Percentiles rank a stretch among this genome's conserved stretches.
These are phyloP conservation scores for Drosophila pseudoananassae DNA, from an alignment of 1,140 invertebrate species.

Conservation along the genomic window DNA sequence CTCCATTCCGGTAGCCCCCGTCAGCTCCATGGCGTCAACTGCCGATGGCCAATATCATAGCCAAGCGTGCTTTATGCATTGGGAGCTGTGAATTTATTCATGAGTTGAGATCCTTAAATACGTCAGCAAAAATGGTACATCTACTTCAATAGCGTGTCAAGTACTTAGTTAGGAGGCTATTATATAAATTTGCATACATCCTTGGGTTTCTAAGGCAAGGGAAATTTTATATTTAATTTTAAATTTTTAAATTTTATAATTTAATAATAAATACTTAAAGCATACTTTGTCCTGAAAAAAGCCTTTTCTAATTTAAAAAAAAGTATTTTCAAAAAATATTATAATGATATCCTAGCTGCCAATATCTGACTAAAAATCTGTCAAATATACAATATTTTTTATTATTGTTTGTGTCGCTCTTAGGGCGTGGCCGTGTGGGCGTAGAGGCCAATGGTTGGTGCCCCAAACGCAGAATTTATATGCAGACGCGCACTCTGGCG, in stretches of 20 bases:
- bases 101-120: conserved; percentile 31
- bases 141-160: conserved; percentile 36
- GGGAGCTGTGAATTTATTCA: conserved; percentile 43
- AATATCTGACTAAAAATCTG: not conserved
- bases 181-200: not conserved
- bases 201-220: not conserved
- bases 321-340: not conserved
- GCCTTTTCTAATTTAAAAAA: no score
- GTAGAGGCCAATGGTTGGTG: conserved; percentile 5
- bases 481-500: conserved; percentile 76
- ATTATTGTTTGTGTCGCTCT: conserved; percentile 20
- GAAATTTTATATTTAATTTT: no score
- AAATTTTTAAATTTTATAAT: no score
- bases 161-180: conserved; percentile 19
- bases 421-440: conserved; percentile 22
- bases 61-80: conserved; percentile 38
- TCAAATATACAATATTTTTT: conserved; percentile 21
- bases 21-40: conserved; percentile 16
- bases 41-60: conserved; percentile 59
- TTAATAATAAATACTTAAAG: no score
- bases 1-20: not conserved
- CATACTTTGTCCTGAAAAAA: no score
- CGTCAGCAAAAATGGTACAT: conserved; percentile 34
- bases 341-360: not conserved
- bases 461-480: conserved; percentile 61